Evolutionary conservation across 2,888 invertebrate genomes (phyloP).

Genomic region (Pemphredon lugubris): DNA sequence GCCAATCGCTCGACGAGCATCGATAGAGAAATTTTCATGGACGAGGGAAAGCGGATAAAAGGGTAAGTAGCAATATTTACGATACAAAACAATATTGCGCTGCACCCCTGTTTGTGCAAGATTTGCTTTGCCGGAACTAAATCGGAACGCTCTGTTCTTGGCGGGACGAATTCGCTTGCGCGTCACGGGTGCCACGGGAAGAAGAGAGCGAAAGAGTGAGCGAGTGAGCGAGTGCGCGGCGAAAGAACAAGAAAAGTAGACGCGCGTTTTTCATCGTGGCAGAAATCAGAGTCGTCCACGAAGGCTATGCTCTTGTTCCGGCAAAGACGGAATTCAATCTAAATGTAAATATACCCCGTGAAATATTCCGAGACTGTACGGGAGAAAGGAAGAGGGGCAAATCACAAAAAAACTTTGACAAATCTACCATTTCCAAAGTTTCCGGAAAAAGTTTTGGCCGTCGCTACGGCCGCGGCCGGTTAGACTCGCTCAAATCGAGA

Average conservation of each 20-base stretch:
- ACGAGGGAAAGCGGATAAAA: too few relatives aligned
- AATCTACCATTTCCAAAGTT: slow-evolving; percentile 26
- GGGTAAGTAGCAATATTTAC: too few relatives aligned
- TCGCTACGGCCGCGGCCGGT: slow-evolving; percentile 8
- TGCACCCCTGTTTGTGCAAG: too few relatives aligned
- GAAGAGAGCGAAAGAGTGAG: too few relatives aligned
- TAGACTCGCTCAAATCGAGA: too few relatives aligned
- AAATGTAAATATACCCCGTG: slow-evolving; percentile 70
- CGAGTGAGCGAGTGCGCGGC: background rate
- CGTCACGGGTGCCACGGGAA: too few relatives aligned
- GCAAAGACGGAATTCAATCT: slow-evolving; percentile 71
- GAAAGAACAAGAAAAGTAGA: background rate
- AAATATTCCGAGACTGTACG: slow-evolving; percentile 17
- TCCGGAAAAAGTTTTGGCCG: background rate
- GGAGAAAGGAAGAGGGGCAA: slow-evolving; percentile 4
- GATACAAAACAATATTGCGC: background rate
- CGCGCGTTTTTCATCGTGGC: background rate
- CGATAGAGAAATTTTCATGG: too few relatives aligned
- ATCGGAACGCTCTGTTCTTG: background rate
- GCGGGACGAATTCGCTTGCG: background rate
- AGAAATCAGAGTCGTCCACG: slow-evolving; percentile 15
- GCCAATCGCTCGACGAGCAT: too few relatives aligned
- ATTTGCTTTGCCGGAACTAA: too few relatives aligned
- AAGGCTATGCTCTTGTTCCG: slow-evolving; percentile 20
- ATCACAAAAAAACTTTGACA: slow-evolving; percentile 11